phyloP scores from a whole-genome alignment of 2,888 invertebrate species.

The Epirrhoe alternata region DNA sequence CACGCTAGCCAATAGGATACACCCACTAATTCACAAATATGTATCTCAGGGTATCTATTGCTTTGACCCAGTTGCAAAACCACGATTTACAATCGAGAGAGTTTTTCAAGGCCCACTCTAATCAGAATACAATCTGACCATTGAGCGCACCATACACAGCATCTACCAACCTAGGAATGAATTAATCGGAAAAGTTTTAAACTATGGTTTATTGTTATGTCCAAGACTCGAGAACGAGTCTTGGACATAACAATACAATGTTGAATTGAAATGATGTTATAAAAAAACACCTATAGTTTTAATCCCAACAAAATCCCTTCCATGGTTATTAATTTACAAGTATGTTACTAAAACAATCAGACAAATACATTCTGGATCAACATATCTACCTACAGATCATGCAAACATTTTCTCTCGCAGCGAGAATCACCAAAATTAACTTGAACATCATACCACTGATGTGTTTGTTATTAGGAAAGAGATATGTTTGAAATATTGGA shows the following conservation, averaged over 20 bases:
- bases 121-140: conserved; percentile 41
- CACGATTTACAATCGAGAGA: conserved; percentile 49
- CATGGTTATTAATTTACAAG: no score
- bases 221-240: no score
- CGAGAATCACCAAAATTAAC: no score
- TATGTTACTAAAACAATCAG: no score
- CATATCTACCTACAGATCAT: no score
- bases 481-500: not conserved
- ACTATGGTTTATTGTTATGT: not conserved
- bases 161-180: conserved; percentile 4
- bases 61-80: conserved; percentile 74
- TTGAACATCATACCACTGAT: no score
- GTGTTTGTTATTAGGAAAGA: not conserved
- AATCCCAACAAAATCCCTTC: no score
- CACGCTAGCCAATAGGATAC: conserved; percentile 78
- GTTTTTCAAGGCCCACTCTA: conserved; percentile 42
- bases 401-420: no score
- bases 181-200: not conserved
- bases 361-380: no score
- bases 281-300: no score
- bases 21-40: conserved; percentile 75
- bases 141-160: conserved; percentile 35
- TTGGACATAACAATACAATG: no score
- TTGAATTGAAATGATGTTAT: no score
- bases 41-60: conserved; percentile 67